Conservation (phyloP, 2,888 invertebrate genomes). For the Rhagonycha fulva region DNA sequence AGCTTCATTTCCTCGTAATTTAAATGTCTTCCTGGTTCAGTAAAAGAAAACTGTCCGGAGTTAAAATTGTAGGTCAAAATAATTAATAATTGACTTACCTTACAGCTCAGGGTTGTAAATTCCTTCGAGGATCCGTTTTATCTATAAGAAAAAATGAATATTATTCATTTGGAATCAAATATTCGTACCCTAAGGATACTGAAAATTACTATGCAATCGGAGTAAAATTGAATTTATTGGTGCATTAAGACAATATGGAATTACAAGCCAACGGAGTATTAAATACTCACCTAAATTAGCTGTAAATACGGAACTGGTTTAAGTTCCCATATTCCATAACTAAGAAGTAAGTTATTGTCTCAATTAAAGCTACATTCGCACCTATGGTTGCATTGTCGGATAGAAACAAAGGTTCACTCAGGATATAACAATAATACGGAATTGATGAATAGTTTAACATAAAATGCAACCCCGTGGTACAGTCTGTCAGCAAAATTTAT, state of each 20-base stretch:
- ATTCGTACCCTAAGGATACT: neutral
- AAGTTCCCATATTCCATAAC: neutral
- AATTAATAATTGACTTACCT: neutral
- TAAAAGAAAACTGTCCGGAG: neutral
- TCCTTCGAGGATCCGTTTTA: neutral
- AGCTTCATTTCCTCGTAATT: neutral
- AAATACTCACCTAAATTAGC: neutral
- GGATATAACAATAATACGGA: conserved; percentile 13
- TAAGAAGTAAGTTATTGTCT: conserved; percentile 11
- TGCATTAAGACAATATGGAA: neutral
- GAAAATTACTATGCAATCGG: neutral
- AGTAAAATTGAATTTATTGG: neutral
- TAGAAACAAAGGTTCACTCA: conserved; percentile 8
- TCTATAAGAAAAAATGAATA: neutral
- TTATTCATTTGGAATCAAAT: neutral
- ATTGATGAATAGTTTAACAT: conserved; percentile 14
- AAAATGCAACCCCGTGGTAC: conserved; percentile 5
- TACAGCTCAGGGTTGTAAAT: neutral
- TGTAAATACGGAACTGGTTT: neutral
- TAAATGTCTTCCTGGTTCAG: neutral
- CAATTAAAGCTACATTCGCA: conserved; percentile 11
- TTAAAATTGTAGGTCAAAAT: neutral
- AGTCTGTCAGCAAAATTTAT: conserved; percentile 6
- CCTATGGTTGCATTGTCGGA: conserved; percentile 1
- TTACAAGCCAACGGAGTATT: neutral